Evolutionary conservation across 2,797 vertebrate species (phyloP).

Genomic region (Cryptoprocta ferox): DNA sequence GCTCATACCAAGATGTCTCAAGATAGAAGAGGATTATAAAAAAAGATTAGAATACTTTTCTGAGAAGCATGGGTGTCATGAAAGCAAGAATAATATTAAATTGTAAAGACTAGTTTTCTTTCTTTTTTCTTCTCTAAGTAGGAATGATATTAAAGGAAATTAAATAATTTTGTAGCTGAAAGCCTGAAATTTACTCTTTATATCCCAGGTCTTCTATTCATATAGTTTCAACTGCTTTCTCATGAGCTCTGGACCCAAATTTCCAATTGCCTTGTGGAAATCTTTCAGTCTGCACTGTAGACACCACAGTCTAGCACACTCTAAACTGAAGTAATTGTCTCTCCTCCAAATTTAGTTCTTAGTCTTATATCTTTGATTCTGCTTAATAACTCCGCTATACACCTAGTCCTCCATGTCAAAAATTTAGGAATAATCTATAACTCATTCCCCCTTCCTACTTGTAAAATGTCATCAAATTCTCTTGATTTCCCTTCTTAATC

Average conservation of each 20-base stretch:
- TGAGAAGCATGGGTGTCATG: not conserved
- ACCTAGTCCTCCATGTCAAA: not conserved
- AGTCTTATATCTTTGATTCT: not conserved
- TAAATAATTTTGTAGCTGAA: conserved; percentile 36
- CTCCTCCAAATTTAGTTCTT: not conserved
- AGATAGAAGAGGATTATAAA: not conserved
- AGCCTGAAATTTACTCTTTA: not conserved
- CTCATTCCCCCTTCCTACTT: not conserved
- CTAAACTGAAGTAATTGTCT: not conserved
- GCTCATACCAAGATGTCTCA: not conserved
- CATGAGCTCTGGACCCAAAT: not conserved
- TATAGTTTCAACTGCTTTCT: not conserved
- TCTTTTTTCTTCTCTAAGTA: not conserved
- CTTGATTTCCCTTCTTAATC: conserved; percentile 17
- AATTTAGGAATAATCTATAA: not conserved
- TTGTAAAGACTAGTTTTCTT: not conserved
- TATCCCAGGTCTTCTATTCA: not conserved
- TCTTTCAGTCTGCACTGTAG: not conserved
- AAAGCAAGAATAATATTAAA: not conserved
- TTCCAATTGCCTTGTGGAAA: not conserved
- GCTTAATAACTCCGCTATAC: not conserved
- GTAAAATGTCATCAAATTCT: not conserved
- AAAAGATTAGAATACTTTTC: not conserved
- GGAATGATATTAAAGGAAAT: not conserved
- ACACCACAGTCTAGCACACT: not conserved